These are phyloP conservation scores for Mormyrus proboscirostris DNA, from an alignment of 2,797 vertebrate genomes.

Conservation along the genomic window DNA sequence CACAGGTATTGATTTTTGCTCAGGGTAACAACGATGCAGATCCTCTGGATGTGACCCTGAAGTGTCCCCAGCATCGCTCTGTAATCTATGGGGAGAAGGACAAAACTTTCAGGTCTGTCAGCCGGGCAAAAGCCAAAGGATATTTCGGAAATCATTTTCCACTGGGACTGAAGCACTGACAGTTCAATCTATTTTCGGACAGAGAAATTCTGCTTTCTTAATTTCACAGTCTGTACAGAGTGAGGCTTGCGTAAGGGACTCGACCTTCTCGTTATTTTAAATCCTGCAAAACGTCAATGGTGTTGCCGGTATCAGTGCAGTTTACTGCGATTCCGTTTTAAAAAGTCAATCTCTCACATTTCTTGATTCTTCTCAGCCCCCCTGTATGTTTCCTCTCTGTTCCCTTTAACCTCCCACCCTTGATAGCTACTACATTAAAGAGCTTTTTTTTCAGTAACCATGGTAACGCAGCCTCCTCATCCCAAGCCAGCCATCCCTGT, in stretches of 20 bases:
- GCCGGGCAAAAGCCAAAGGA: neutral
- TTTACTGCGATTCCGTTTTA: neutral
- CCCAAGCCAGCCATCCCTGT: neutral
- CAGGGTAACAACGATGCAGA: neutral
- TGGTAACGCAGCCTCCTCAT: neutral
- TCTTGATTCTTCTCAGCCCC: neutral
- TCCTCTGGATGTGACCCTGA: conserved; percentile 45
- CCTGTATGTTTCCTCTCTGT: neutral
- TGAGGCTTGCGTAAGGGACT: neutral
- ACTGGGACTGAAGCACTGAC: neutral
- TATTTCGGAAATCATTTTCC: conserved; percentile 11
- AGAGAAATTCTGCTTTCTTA: neutral
- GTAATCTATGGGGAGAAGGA: neutral
- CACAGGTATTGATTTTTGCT: conserved; percentile 45
- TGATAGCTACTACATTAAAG: neutral
- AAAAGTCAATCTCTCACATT: neutral
- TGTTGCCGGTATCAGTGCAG: neutral
- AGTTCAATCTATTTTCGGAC: neutral
- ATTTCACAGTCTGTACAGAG: neutral
- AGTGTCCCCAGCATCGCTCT: neutral
- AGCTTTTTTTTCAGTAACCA: conserved; percentile 6
- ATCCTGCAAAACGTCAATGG: neutral
- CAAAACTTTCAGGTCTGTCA: neutral
- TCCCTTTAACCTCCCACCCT: neutral
- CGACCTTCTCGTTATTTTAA: neutral